These are phyloP conservation scores for Drymonia ruficornis DNA, from an alignment of 2,888 invertebrate genomes.

Conservation along the genomic window DNA sequence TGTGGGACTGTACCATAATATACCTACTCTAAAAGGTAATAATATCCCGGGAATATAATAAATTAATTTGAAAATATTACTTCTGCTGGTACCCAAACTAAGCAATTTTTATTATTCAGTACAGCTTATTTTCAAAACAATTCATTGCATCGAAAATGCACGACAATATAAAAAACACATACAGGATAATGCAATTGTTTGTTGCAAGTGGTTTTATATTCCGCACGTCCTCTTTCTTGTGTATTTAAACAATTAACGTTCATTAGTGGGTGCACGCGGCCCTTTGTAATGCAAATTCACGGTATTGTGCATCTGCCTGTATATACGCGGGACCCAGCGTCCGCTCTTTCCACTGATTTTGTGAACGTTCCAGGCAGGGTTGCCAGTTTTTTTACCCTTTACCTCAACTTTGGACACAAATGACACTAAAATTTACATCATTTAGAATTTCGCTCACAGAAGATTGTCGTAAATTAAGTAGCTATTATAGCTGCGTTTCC, in stretches of 20 bases:
- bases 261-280: constrained; percentile 58
- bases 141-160: constrained; percentile 1
- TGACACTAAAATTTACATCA: no score
- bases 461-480: no score
- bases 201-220: constrained; percentile 55
- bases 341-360: constrained; percentile 7
- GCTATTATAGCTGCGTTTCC: no score
- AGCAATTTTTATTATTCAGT: no score
- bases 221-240: constrained; percentile 58
- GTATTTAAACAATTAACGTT: constrained; percentile 75
- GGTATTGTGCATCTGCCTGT: constrained; percentile 54
- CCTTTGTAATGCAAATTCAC: constrained; percentile 73
- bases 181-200: constrained; percentile 58
- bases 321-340: neutral
- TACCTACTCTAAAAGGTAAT: no score
- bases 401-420: no score
- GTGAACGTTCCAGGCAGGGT: constrained; percentile 7
- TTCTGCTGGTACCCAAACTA: no score
- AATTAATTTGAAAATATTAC: no score
- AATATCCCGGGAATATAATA: no score
- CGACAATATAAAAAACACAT: constrained; percentile 41
- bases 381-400: no score
- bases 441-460: no score
- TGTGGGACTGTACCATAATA: no score
- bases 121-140: neutral